Percentiles rank a stretch among this genome's conserved stretches.
These are phyloP conservation scores for Synergus japonicus DNA, from an alignment of 2,888 invertebrate genomes.

Conservation along the genomic window DNA sequence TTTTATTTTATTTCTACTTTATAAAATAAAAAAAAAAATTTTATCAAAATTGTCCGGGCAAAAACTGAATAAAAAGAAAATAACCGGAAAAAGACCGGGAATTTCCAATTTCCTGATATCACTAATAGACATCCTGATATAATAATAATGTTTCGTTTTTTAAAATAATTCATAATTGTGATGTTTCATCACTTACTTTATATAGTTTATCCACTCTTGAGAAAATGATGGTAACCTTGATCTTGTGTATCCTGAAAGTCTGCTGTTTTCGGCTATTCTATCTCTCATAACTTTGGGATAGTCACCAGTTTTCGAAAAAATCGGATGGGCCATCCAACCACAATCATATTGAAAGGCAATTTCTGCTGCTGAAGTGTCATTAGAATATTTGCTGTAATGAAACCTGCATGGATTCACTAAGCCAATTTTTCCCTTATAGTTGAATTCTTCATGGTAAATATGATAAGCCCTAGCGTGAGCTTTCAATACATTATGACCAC, in stretches of 20 bases:
- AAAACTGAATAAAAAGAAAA: no score
- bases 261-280: conserved; percentile 76
- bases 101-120: no score
- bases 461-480: conserved; percentile 85
- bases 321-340: conserved; percentile 78
- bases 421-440: conserved; percentile 79
- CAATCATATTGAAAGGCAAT: conserved; percentile 72
- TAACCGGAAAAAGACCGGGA: no score
- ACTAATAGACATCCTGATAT: no score
- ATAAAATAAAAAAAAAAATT: no score
- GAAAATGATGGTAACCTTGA: conserved; percentile 78
- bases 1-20: no score
- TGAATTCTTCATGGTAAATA: conserved; percentile 81
- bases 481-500: conserved; percentile 85
- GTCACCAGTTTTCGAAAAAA: conserved; percentile 77
- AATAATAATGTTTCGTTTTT: no score
- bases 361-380: conserved; percentile 51
- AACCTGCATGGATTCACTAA: conserved; percentile 51
- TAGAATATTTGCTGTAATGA: conserved; percentile 47
- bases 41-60: no score
- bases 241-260: conserved; percentile 72
- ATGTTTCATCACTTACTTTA: conserved; percentile 43
- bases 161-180: no score
- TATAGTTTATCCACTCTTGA: conserved; percentile 79
- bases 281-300: conserved; percentile 78